phyloP scores from a whole-genome alignment of 2,113 vertebrate species.

The Ictidomys tridecemlineatus region DNA sequence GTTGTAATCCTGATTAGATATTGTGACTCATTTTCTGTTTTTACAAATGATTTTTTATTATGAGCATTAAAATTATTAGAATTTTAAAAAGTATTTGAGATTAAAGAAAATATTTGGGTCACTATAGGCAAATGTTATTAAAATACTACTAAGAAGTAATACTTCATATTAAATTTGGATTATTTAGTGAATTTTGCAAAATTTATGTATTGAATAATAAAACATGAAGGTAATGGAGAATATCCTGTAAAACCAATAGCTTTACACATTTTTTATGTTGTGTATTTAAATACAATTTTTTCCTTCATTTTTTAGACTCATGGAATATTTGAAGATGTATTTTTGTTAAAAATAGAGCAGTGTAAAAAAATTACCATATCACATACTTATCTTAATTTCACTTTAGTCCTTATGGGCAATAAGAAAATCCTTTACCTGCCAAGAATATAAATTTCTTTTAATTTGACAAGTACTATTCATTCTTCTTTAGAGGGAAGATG shows the following conservation, averaged over 20 bases:
- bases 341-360: background rate
- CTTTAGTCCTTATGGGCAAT: background rate
- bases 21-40: background rate
- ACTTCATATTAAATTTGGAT: background rate
- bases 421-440: background rate
- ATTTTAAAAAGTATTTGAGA: no score
- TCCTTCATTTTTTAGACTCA: background rate
- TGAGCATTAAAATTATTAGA: background rate
- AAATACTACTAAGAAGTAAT: background rate
- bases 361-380: background rate
- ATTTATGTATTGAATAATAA: background rate
- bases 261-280: no score
- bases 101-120: background rate
- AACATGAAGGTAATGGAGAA: no score
- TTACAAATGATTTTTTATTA: background rate
- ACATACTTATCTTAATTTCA: background rate
- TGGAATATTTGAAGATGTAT: background rate
- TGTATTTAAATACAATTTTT: background rate
- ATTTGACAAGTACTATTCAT: background rate
- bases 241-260: no score
- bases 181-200: background rate
- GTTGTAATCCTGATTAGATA: background rate
- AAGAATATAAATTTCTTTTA: background rate
- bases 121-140: background rate
- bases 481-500: background rate